Evolutionary conservation across 2,113 vertebrate species (phyloP).

Genomic region (Amazona guildingii): DNA sequence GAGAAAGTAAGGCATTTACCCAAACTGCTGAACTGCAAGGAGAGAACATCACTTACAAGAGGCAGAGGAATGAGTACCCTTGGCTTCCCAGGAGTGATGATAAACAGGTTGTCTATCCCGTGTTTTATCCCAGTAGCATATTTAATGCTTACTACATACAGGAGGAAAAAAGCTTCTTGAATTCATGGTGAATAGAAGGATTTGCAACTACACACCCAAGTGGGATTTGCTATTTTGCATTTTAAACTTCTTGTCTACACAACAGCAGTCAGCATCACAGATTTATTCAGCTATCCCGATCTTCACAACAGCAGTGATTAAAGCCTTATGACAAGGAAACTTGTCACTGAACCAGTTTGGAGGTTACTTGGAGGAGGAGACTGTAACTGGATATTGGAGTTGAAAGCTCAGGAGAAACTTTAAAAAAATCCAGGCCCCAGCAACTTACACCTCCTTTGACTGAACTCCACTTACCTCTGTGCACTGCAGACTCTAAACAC

Average conservation of each 20-base stretch:
- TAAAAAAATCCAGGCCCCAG: background rate
- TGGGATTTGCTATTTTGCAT: constrained; percentile 1
- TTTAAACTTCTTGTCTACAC: background rate
- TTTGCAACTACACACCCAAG: background rate
- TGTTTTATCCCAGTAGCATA: background rate
- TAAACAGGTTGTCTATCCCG: background rate
- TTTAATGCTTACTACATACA: background rate
- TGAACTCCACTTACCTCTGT: constrained; percentile 78
- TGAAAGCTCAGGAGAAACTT: background rate
- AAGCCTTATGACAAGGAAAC: background rate
- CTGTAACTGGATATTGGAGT: fast-evolving
- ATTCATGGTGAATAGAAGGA: background rate
- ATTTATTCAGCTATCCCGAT: background rate
- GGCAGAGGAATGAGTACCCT: background rate
- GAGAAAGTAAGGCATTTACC: background rate
- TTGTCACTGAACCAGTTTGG: background rate
- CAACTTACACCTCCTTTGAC: background rate
- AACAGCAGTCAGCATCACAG: background rate
- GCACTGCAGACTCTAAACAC: constrained; percentile 93
- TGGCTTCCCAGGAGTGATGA: background rate
- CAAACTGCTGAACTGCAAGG: background rate
- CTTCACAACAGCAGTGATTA: background rate
- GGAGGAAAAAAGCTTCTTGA: background rate
- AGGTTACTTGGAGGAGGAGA: background rate
- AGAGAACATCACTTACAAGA: background rate